These are phyloP conservation scores for Rhynchotus rufescens DNA, from an alignment of 2,797 vertebrate species.

Conservation along the genomic window DNA sequence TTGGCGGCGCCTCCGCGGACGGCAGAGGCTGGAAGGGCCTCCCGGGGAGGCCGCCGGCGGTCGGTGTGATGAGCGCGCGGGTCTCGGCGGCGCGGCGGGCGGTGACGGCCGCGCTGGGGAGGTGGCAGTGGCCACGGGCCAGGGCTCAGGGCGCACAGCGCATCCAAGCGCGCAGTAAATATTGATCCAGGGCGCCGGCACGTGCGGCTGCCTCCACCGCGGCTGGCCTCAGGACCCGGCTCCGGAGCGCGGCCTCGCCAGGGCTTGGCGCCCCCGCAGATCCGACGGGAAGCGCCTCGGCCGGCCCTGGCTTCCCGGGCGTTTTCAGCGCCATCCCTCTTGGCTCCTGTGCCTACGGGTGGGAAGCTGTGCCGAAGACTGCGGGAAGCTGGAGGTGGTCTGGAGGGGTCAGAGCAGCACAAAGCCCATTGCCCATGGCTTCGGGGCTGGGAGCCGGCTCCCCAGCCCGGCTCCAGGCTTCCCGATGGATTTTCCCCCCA, in stretches of 20 bases:
- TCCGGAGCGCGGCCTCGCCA: no score
- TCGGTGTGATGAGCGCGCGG: neutral
- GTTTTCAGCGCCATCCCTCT: no score
- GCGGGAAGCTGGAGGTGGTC: no score
- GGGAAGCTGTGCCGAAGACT: no score
- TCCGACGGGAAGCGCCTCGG: no score
- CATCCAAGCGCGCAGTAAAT: conserved; percentile 74
- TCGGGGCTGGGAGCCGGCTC: neutral
- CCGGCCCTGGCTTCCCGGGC: no score
- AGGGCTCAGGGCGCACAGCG: conserved; percentile 70
- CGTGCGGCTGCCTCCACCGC: neutral
- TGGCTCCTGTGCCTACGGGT: no score
- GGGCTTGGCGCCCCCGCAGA: neutral
- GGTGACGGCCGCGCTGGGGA: neutral
- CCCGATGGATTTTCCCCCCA: neutral
- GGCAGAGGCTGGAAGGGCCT: neutral
- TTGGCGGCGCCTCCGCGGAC: no score
- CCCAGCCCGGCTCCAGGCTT: no score
- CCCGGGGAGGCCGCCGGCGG: neutral
- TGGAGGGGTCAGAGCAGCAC: no score
- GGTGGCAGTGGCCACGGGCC: conserved; percentile 61
- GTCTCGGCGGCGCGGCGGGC: neutral
- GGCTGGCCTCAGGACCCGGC: neutral
- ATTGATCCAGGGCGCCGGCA: conserved; percentile 65
- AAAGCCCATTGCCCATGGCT: accelerated